A percentile compares a stretch with the other conserved stretches of the same genome.
These are phyloP conservation scores for Nannobrachium achirus DNA, from an alignment of 2,113 vertebrate genomes.

Conservation along the genomic window DNA sequence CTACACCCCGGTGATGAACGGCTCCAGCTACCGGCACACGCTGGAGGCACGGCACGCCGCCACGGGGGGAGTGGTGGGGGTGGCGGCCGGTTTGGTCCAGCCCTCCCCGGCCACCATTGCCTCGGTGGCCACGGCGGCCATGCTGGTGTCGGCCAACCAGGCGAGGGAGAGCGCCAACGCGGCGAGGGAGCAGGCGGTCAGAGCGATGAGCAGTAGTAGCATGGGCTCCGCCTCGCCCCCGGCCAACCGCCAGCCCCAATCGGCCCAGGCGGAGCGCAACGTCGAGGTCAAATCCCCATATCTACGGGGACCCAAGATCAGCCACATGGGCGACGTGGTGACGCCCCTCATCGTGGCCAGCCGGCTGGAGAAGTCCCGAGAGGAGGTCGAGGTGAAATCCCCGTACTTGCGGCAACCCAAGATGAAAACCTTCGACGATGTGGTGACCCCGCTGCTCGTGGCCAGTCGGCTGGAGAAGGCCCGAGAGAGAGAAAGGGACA, in stretches of 20 bases:
- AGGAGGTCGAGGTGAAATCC: constrained; percentile 66
- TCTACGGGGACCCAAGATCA: constrained; percentile 83
- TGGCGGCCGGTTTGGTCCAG: constrained; percentile 65
- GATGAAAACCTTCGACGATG: constrained; percentile 83
- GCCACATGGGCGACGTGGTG: constrained; percentile 80
- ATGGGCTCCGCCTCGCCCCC: constrained; percentile 13
- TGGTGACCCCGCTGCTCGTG: constrained; percentile 67
- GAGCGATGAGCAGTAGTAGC: constrained; percentile 48
- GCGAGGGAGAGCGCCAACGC: constrained; percentile 44
- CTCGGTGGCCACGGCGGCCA: constrained; percentile 67
- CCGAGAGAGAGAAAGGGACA: constrained; percentile 63
- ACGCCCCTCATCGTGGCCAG: constrained; percentile 65
- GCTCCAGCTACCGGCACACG: constrained; percentile 59
- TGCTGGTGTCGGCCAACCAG: constrained; percentile 71
- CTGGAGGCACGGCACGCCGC: constrained; percentile 54
- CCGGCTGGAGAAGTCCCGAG: constrained; percentile 60
- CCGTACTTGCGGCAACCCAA: constrained; percentile 82
- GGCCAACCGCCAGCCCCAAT: constrained; percentile 16
- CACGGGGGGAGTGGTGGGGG: constrained; percentile 53
- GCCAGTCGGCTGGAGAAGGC: constrained; percentile 68
- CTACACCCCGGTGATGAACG: constrained; percentile 79
- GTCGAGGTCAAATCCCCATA: constrained; percentile 74
- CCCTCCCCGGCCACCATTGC: constrained; percentile 66
- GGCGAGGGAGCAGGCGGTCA: constrained; percentile 36
- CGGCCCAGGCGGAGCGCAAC: constrained; percentile 21